These are phyloP conservation scores for Gymnoscopelus braueri DNA, from an alignment of 2,797 vertebrate species.

Conservation along the genomic window DNA sequence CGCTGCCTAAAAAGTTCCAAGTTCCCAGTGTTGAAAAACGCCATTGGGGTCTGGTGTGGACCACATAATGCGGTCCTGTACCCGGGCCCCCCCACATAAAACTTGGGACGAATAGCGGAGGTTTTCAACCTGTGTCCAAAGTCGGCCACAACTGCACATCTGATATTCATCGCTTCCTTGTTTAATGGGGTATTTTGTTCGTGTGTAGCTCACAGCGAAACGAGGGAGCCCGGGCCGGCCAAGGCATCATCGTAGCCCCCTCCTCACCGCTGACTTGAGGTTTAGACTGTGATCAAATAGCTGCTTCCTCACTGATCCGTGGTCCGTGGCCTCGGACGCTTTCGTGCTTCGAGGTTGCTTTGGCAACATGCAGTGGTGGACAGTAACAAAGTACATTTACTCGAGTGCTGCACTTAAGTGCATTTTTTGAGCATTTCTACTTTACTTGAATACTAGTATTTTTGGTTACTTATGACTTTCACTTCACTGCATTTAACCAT, in stretches of 20 bases:
- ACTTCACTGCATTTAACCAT: neutral
- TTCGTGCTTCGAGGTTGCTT: constrained; percentile 40
- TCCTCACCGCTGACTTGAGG: constrained; percentile 51
- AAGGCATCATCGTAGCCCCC: constrained; percentile 47
- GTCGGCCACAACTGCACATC: constrained; percentile 65
- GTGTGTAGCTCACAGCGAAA: constrained; percentile 39
- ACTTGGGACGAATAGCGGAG: constrained; percentile 46
- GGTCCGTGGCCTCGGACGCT: constrained; percentile 38
- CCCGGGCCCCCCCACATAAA: constrained; percentile 8
- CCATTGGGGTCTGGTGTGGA: no score
- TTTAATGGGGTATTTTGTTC: constrained; percentile 49
- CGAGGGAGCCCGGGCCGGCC: constrained; percentile 28
- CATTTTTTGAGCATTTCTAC: no score
- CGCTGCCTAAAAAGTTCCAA: no score
- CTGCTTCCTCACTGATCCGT: constrained; percentile 52
- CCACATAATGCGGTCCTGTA: no score
- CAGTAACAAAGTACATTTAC: no score
- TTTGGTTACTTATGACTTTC: no score
- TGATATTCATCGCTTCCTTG: constrained; percentile 68
- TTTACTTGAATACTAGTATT: no score
- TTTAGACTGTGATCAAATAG: constrained; percentile 57
- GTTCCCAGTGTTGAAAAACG: no score
- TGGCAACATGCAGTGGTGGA: constrained; percentile 1
- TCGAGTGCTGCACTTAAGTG: no score
- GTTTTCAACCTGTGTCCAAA: constrained; percentile 70